Conservation (phyloP, 2,888 invertebrate species). For the Diadromus collaris region DNA sequence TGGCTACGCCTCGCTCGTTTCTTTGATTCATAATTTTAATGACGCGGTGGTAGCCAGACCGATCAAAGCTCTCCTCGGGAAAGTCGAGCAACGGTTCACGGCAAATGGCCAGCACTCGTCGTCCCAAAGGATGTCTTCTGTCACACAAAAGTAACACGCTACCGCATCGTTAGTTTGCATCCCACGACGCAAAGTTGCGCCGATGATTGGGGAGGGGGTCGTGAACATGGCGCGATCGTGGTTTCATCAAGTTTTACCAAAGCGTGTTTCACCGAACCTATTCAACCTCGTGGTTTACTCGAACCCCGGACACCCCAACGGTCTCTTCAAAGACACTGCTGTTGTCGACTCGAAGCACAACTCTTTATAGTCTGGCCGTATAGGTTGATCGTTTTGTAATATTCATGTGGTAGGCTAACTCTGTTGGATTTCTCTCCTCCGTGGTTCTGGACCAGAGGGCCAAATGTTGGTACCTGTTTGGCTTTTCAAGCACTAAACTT, state of each 20-base stretch:
- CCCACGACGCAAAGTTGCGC: background rate
- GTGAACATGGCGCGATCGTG: conserved; percentile 17
- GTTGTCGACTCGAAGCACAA: conserved; percentile 26
- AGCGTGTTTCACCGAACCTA: conserved; percentile 25
- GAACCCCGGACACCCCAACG: conserved; percentile 9
- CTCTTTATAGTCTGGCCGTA: conserved; percentile 18
- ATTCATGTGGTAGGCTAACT: background rate
- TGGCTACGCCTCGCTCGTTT: conserved; percentile 22
- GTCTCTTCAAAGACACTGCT: conserved; percentile 52
- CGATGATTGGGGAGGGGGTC: background rate
- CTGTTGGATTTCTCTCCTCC: background rate
- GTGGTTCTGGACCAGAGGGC: background rate
- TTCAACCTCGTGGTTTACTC: conserved; percentile 32
- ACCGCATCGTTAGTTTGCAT: conserved; percentile 2
- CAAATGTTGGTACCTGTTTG: background rate
- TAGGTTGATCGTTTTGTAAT: conserved; percentile 7
- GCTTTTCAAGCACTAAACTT: background rate
- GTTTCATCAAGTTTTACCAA: conserved; percentile 49
- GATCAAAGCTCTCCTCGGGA: conserved; percentile 31
- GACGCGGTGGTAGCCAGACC: conserved; percentile 21
- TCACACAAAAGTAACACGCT: background rate
- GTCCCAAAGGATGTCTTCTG: conserved; percentile 15
- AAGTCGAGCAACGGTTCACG: background rate
- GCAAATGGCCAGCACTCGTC: background rate
- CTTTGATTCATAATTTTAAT: conserved; percentile 53